These are phyloP conservation scores for Odontocerum albicorne DNA, from an alignment of 2,888 invertebrate genomes.

Conservation along the genomic window DNA sequence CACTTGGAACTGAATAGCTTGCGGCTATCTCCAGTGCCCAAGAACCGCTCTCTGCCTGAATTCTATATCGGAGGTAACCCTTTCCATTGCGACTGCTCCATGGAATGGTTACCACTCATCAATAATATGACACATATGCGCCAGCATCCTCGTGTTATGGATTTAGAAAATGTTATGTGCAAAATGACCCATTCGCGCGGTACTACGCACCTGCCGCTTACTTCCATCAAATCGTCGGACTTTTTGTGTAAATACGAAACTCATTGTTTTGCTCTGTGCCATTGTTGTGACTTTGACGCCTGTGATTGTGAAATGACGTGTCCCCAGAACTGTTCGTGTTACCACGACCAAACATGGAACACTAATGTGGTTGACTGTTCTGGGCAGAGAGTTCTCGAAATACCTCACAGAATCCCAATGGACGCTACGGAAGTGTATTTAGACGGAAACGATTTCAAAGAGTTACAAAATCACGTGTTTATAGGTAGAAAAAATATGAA, in stretches of 20 bases:
- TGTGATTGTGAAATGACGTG: slow-evolving; percentile 98
- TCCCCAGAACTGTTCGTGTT: slow-evolving; percentile 91
- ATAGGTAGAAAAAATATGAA: slow-evolving; percentile 89
- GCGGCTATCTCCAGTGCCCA: slow-evolving; percentile 72
- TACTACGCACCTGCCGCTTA: slow-evolving; percentile 75
- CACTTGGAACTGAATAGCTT: slow-evolving; percentile 81
- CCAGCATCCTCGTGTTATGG: slow-evolving; percentile 87
- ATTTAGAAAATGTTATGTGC: slow-evolving; percentile 86
- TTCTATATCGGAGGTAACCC: slow-evolving; percentile 93
- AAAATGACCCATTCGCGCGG: slow-evolving; percentile 83
- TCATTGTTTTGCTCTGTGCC: slow-evolving; percentile 92
- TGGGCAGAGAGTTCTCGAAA: slow-evolving; percentile 72
- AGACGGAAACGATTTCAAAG: slow-evolving; percentile 85
- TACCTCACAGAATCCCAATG: slow-evolving; percentile 88
- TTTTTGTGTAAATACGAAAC: slow-evolving; percentile 91
- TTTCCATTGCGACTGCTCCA: slow-evolving; percentile 91
- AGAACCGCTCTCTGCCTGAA: slow-evolving; percentile 77
- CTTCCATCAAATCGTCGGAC: slow-evolving; percentile 76
- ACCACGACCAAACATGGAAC: slow-evolving; percentile 92
- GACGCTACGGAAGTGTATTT: slow-evolving; percentile 92
- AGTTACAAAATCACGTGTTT: slow-evolving; percentile 84
- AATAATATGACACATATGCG: slow-evolving; percentile 82
- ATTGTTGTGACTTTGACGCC: slow-evolving; percentile 94
- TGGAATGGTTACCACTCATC: slow-evolving; percentile 92
- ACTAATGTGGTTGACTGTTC: slow-evolving; percentile 93